Evolutionary conservation across 2,113 vertebrate genomes (phyloP).

Genomic region (Pica pica): DNA sequence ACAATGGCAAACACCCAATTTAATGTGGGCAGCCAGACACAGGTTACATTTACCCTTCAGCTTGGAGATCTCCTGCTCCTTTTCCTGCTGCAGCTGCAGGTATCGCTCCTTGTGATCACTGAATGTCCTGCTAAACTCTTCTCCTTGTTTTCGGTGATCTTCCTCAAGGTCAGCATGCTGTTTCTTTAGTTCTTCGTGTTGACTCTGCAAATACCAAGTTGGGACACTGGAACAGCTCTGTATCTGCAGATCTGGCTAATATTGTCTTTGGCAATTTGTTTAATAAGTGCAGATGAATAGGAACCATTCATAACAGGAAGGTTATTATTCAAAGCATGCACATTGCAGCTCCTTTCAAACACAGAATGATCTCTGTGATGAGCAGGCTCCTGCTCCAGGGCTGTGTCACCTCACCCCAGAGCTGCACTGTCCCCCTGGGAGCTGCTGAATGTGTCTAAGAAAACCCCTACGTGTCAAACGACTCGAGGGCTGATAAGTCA

Average conservation of each 20-base stretch:
- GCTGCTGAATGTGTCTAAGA: neutral
- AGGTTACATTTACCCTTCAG: constrained; percentile 83
- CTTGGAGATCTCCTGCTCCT: constrained; percentile 85
- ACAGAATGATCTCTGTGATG: constrained; percentile 6
- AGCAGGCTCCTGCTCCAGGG: neutral
- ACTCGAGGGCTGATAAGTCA: neutral
- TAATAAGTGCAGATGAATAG: constrained; percentile 9
- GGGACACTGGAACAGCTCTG: neutral
- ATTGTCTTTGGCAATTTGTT: constrained; percentile 39
- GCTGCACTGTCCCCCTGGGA: neutral
- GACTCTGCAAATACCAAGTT: constrained; percentile 78
- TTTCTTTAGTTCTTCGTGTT: constrained; percentile 93
- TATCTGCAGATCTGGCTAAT: neutral
- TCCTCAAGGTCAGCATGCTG: constrained; percentile 88
- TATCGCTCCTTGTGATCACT: constrained; percentile 86
- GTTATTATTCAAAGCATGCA: constrained; percentile 39
- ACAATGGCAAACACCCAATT: neutral
- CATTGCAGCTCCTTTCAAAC: neutral
- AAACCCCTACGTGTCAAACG: neutral
- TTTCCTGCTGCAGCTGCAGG: constrained; percentile 83
- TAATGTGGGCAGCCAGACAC: neutral
- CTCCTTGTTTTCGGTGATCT: constrained; percentile 82
- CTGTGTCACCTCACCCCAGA: neutral
- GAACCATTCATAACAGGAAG: constrained; percentile 5
- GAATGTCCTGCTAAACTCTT: constrained; percentile 84